Percentiles rank a stretch among this genome's conserved stretches.
Conservation (phyloP, 2,797 vertebrate genomes). For the Ctenosaura bakeri region DNA sequence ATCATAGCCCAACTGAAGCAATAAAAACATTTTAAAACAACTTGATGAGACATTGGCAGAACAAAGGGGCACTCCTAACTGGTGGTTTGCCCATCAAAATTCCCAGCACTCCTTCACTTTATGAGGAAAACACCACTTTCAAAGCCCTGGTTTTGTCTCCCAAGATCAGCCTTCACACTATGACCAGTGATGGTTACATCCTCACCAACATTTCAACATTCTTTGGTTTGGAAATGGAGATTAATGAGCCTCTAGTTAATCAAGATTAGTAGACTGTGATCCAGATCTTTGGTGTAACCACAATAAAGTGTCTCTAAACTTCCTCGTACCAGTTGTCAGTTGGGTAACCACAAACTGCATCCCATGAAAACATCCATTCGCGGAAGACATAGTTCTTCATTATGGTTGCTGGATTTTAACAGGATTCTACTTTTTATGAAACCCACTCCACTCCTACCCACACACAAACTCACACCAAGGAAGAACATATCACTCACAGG, state of each 20-base stretch:
- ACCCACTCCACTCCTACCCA: too few relatives aligned
- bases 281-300: not conserved
- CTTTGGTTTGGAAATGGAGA: not conserved
- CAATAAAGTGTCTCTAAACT: too few relatives aligned
- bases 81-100: too few relatives aligned
- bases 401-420: not conserved
- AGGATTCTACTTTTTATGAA: not conserved
- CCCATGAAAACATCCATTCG: not conserved
- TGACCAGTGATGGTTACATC: not conserved
- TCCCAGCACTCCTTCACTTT: too few relatives aligned
- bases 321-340: too few relatives aligned
- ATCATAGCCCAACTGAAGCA: not conserved
- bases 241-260: not conserved
- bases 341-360: not conserved
- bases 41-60: not conserved
- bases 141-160: not conserved
- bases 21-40: not conserved
- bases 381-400: not conserved
- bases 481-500: conserved; percentile 1
- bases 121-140: too few relatives aligned
- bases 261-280: not conserved
- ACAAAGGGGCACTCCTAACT: not conserved
- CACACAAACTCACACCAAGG: not conserved
- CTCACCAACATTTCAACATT: too few relatives aligned
- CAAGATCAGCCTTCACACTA: not conserved